A percentile compares a stretch with the other conserved stretches of the same genome.
phyloP scores from a whole-genome alignment of 2,888 invertebrate genomes.

The Hedychridium roseum region DNA sequence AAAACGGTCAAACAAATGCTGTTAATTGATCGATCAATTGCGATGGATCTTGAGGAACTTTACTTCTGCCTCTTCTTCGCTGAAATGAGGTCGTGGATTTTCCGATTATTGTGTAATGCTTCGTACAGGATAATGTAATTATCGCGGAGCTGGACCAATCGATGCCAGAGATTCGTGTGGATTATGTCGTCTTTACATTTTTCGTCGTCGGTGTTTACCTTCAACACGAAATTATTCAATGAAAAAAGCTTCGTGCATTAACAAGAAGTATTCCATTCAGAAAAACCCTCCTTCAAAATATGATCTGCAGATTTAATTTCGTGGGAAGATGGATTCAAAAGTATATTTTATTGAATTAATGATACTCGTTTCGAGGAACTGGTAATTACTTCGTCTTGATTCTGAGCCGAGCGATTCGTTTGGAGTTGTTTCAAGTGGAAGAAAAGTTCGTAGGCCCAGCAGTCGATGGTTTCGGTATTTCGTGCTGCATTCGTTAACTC shows the following conservation, averaged over 20 bases:
- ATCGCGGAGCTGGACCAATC: conserved; percentile 52
- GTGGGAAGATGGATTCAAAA: too few relatives aligned
- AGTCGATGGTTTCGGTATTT: conserved; percentile 52
- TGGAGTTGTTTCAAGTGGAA: conserved; percentile 55
- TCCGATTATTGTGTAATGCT: conserved; percentile 37
- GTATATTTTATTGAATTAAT: too few relatives aligned
- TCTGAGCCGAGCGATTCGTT: conserved; percentile 38
- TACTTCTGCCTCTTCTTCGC: conserved; percentile 2
- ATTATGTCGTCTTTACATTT: conserved; percentile 41
- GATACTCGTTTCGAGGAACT: too few relatives aligned
- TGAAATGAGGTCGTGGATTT: conserved; percentile 5
- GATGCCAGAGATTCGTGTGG: conserved; percentile 50
- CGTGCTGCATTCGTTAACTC: conserved; percentile 42
- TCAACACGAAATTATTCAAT: too few relatives aligned
- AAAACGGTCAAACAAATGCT: too few relatives aligned
- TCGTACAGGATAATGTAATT: conserved; percentile 55
- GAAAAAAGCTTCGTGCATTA: too few relatives aligned
- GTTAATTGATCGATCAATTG: too few relatives aligned
- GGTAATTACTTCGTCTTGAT: conserved; percentile 41
- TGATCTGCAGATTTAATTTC: too few relatives aligned
- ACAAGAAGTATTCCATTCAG: too few relatives aligned
- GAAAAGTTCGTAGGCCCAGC: conserved; percentile 56
- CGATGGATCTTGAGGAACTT: too few relatives aligned
- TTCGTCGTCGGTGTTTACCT: conserved; percentile 25
- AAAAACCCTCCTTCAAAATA: too few relatives aligned